Conservation (phyloP, 2,888 invertebrate genomes). For the Scaptomyza caliginosa region DNA sequence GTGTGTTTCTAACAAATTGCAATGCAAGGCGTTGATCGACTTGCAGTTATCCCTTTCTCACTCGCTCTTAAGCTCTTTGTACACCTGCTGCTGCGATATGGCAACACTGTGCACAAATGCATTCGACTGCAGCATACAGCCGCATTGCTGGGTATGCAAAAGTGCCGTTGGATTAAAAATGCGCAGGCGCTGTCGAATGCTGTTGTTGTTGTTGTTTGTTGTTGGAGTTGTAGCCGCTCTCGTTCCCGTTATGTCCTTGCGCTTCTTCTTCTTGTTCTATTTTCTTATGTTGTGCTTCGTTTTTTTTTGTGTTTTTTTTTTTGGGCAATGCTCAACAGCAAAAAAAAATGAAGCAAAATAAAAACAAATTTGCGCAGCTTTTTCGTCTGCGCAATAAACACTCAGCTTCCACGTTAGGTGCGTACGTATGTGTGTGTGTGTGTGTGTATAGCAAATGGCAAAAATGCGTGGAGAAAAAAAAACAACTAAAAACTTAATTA, state of each 20-base stretch:
- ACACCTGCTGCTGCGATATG: not conserved
- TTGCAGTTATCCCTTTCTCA: too few relatives aligned
- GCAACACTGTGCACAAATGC: not conserved
- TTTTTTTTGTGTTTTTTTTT: slow-evolving; percentile 39
- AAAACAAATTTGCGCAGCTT: slow-evolving; percentile 52
- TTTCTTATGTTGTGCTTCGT: not conserved
- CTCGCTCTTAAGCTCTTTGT: too few relatives aligned
- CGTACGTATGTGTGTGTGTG: slow-evolving; percentile 8
- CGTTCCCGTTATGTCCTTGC: slow-evolving; percentile 34
- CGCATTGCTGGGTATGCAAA: slow-evolving; percentile 12
- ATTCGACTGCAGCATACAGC: not conserved
- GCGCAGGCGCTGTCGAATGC: slow-evolving; percentile 53
- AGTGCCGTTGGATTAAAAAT: slow-evolving; percentile 26
- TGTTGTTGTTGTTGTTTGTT: not conserved
- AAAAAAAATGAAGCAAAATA: slow-evolving; percentile 12
- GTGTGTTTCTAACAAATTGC: too few relatives aligned
- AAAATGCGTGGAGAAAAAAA: slow-evolving; percentile 51
- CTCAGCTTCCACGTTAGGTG: slow-evolving; percentile 37
- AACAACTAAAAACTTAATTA: slow-evolving; percentile 51
- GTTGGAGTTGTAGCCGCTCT: slow-evolving; percentile 1
- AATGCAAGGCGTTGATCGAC: too few relatives aligned
- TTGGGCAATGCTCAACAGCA: slow-evolving; percentile 41
- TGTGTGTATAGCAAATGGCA: slow-evolving; percentile 28
- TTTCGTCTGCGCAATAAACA: slow-evolving; percentile 51
- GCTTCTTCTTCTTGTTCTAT: slow-evolving; percentile 26